Percentiles rank a stretch among this genome's conserved stretches.
Conservation (phyloP, 2,113 vertebrate genomes). For the Regulus satrapa region DNA sequence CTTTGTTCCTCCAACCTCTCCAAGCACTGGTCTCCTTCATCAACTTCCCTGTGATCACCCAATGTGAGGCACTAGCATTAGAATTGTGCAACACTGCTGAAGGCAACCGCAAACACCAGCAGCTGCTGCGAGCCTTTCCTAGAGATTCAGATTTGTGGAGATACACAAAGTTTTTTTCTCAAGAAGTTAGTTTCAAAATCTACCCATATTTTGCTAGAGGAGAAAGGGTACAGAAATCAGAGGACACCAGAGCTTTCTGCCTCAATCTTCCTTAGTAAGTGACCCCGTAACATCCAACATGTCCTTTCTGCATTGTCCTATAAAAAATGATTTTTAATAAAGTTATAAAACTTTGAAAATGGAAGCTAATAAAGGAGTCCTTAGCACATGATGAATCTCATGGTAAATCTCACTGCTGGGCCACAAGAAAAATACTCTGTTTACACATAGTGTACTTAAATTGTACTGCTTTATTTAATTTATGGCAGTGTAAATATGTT, state of each 20-base stretch:
- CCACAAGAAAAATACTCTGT: constrained; percentile 33
- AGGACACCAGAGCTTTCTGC: background rate
- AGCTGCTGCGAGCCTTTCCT: background rate
- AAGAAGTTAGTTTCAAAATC: background rate
- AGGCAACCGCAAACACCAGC: fast-evolving
- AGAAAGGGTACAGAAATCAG: background rate
- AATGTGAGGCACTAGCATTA: background rate
- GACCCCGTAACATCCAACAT: background rate
- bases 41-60: background rate
- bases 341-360: constrained; percentile 4
- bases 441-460: constrained; percentile 25
- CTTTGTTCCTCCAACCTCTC: background rate
- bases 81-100: fast-evolving
- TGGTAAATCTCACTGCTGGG: constrained; percentile 29
- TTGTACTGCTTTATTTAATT: background rate
- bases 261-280: background rate
- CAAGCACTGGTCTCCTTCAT: background rate
- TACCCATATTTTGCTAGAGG: fast-evolving
- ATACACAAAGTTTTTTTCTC: background rate
- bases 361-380: constrained; percentile 15
- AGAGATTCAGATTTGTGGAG: background rate
- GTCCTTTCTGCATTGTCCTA: background rate
- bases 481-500: background rate
- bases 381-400: background rate
- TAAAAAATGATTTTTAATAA: background rate